phyloP scores from a whole-genome alignment of 2,797 vertebrate genomes.

The Lophotriccus pileatus region DNA sequence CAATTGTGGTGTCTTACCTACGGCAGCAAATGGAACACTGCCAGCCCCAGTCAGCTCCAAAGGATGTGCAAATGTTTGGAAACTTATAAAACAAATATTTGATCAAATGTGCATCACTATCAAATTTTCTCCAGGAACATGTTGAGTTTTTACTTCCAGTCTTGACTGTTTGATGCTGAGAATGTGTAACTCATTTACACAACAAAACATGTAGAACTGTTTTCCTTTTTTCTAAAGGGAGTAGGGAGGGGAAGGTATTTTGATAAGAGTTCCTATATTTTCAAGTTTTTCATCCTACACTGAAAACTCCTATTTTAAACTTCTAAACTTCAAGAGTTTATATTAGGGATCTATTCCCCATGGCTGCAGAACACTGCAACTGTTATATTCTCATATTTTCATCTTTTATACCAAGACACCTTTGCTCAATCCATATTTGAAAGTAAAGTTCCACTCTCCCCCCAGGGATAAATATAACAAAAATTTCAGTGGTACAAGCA shows the following conservation, averaged over 20 bases:
- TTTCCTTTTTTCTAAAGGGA: background rate
- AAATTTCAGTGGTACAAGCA: background rate
- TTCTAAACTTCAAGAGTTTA: background rate
- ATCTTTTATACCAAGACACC: background rate
- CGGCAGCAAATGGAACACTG: background rate
- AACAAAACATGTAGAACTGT: slow-evolving; percentile 27
- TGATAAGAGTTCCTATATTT: background rate
- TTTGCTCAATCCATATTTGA: slow-evolving; percentile 5
- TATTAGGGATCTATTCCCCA: background rate
- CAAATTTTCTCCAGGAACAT: slow-evolving; percentile 29
- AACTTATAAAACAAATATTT: slow-evolving; percentile 59
- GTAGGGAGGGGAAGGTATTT: background rate
- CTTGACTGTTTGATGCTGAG: slow-evolving; percentile 38
- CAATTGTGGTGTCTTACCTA: background rate
- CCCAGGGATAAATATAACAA: background rate
- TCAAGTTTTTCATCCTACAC: background rate
- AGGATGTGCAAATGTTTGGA: background rate
- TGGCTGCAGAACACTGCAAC: background rate
- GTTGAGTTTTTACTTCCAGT: background rate
- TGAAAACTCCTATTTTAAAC: slow-evolving; percentile 12
- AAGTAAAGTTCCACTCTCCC: background rate
- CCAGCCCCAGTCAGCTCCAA: slow-evolving; percentile 25
- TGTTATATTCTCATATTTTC: background rate
- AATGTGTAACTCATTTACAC: slow-evolving; percentile 57
- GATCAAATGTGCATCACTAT: slow-evolving; percentile 57